Conservation (phyloP, 2,888 invertebrate genomes). For the Anticlea derivata region DNA sequence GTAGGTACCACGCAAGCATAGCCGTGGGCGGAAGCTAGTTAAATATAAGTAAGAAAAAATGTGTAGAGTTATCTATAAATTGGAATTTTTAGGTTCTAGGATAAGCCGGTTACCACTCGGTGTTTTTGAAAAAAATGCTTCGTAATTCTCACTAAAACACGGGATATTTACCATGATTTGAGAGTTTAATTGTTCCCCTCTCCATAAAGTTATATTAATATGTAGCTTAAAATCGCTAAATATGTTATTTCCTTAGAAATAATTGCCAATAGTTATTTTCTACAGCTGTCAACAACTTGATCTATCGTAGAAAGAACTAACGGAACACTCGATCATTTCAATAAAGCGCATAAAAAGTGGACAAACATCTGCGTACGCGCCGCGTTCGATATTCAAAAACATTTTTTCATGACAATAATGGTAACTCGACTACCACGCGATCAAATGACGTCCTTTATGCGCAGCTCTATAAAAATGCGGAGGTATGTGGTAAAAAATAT, state of each 20-base stretch:
- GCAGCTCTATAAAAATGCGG: constrained; percentile 16
- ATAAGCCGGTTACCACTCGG: too few species aligned
- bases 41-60: too few species aligned
- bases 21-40: too few species aligned
- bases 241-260: background rate
- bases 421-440: constrained; percentile 65
- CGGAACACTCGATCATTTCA: constrained; percentile 63
- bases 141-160: too few species aligned
- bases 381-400: constrained; percentile 69
- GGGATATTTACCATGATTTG: too few species aligned
- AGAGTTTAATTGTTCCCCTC: too few species aligned
- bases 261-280: constrained; percentile 24
- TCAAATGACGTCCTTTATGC: constrained; percentile 51
- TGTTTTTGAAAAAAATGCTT: too few species aligned
- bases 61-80: too few species aligned
- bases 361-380: constrained; percentile 72
- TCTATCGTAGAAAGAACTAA: constrained; percentile 59
- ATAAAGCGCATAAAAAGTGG: constrained; percentile 70
- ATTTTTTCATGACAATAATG: constrained; percentile 59
- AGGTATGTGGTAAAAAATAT: constrained; percentile 19
- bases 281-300: constrained; percentile 61
- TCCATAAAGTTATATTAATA: too few species aligned
- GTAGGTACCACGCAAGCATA: too few species aligned
- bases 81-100: too few species aligned
- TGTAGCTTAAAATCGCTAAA: background rate